These are phyloP conservation scores for Pseudococcus viburni DNA, from an alignment of 2,888 invertebrate species.

Conservation along the genomic window DNA sequence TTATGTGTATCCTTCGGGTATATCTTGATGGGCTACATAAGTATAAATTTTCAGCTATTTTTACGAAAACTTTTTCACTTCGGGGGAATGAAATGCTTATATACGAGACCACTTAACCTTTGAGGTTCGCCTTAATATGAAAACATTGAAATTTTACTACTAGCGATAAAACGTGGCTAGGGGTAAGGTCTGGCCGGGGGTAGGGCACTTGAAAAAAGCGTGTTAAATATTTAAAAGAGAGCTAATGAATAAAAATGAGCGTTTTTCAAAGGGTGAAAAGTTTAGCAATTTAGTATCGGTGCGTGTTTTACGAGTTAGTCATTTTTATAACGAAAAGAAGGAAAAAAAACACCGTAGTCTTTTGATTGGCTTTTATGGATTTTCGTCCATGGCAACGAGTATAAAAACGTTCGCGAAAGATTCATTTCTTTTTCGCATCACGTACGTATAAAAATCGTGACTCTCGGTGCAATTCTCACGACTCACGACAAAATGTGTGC, in stretches of 20 bases:
- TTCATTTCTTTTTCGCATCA: background rate
- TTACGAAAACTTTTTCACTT: conserved; percentile 1
- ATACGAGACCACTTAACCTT: conserved; percentile 35
- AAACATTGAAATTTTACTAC: conserved; percentile 39
- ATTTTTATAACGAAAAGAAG: conserved; percentile 47
- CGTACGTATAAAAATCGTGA: background rate
- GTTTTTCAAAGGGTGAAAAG: conserved; percentile 47
- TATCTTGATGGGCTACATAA: too few species aligned
- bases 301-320: conserved; percentile 34
- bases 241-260: conserved; percentile 52
- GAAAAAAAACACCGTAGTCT: background rate
- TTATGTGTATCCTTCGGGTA: background rate
- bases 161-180: conserved; percentile 9
- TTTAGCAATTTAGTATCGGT: conserved; percentile 43
- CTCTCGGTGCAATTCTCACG: background rate
- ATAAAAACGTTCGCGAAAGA: conserved; percentile 57
- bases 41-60: background rate
- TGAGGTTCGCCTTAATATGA: conserved; percentile 43
- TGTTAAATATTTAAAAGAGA: conserved; percentile 47
- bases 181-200: background rate
- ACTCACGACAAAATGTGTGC: background rate
- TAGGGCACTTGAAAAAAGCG: background rate
- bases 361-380: conserved; percentile 60
- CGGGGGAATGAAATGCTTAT: conserved; percentile 3
- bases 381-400: conserved; percentile 53